Evolutionary conservation across 2,113 vertebrate genomes (phyloP).

Genomic region (Petroica traversi): DNA sequence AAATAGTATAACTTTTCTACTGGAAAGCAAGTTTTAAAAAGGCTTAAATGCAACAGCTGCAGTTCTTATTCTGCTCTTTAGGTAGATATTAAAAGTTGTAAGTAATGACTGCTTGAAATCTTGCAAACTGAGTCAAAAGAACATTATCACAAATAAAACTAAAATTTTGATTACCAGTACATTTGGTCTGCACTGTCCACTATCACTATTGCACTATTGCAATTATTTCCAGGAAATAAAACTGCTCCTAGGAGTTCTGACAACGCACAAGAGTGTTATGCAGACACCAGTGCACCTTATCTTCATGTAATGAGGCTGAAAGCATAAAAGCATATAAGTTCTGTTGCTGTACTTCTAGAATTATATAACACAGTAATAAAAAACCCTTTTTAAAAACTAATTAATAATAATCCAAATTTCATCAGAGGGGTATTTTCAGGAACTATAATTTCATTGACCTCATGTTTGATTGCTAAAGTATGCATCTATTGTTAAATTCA

Average conservation of each 20-base stretch:
- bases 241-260: not conserved
- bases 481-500: not conserved
- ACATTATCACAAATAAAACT: not conserved
- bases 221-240: not conserved
- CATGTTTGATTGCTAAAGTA: not conserved
- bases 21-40: slow-evolving; percentile 38
- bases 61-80: slow-evolving; percentile 18
- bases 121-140: not conserved
- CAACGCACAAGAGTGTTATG: not conserved
- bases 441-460: not conserved
- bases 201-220: not conserved
- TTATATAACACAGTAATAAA: not conserved
- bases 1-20: slow-evolving; percentile 38
- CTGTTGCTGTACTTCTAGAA: not conserved
- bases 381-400: not conserved
- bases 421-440: not conserved
- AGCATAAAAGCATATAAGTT: not conserved
- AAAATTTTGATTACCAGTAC: not conserved
- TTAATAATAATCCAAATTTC: not conserved
- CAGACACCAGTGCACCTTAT: not conserved
- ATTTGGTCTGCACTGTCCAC: not conserved
- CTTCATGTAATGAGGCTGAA: not conserved
- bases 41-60: slow-evolving; percentile 45
- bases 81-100: not conserved
- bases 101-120: not conserved